Evolutionary conservation across 2,888 invertebrate genomes (phyloP).

Genomic region (Cordilura impudica): DNA sequence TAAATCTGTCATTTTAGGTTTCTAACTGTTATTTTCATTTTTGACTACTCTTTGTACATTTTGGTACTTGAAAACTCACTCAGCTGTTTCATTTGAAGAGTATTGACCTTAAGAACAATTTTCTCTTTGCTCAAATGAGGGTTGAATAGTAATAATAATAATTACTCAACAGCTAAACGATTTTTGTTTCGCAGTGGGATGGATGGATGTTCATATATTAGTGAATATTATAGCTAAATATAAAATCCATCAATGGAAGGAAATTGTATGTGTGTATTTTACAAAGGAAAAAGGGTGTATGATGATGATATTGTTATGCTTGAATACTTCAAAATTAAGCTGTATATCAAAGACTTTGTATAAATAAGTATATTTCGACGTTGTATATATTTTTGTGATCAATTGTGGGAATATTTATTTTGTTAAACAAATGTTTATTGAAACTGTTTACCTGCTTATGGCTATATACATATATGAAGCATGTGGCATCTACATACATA

Average conservation of each 20-base stretch:
- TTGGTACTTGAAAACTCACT: slow-evolving; percentile 55
- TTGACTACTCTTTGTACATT: not conserved
- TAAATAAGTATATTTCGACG: not conserved
- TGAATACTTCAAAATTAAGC: slow-evolving; percentile 20
- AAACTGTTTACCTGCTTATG: not conserved
- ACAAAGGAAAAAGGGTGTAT: slow-evolving; percentile 4
- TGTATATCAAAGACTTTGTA: slow-evolving; percentile 17
- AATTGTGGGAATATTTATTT: slow-evolving; percentile 30
- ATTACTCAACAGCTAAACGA: slow-evolving; percentile 47
- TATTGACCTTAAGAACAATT: slow-evolving; percentile 47
- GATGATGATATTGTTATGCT: slow-evolving; percentile 13
- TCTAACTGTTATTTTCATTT: not conserved
- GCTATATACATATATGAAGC: too few species aligned
- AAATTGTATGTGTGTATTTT: too few species aligned
- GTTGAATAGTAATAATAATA: slow-evolving; percentile 32
- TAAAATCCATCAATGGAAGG: not conserved
- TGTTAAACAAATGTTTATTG: not conserved
- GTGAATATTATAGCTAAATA: slow-evolving; percentile 14
- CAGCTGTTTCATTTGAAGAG: slow-evolving; percentile 45
- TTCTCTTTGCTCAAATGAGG: not conserved
- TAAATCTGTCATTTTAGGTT: not conserved
- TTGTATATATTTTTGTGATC: not conserved
- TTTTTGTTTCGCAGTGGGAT: not conserved
- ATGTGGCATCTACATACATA: too few species aligned
- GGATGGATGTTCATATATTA: slow-evolving; percentile 12